phyloP scores from a whole-genome alignment of 2,888 invertebrate species.

The Troides aeacus region DNA sequence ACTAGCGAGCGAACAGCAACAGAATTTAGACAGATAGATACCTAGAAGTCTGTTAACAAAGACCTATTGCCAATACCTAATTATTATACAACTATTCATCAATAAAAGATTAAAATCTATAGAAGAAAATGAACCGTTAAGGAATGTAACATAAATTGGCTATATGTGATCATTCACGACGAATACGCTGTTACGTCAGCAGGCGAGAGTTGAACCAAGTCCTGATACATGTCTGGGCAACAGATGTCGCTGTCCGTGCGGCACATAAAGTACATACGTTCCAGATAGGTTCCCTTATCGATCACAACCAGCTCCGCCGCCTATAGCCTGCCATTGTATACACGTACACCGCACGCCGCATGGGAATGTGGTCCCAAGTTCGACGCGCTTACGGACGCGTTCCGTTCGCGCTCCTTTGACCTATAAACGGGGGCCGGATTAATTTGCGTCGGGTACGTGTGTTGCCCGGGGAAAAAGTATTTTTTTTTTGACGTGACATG shows the following conservation, averaged over 20 bases:
- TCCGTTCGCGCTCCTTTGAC: slow-evolving; percentile 51
- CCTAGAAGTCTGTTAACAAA: too few relatives aligned
- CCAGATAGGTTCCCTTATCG: slow-evolving; percentile 43
- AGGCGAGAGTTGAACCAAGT: slow-evolving; percentile 2
- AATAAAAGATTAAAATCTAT: too few relatives aligned
- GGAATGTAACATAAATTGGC: too few relatives aligned
- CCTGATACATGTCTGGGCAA: slow-evolving; percentile 3
- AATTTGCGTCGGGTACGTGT: slow-evolving; percentile 58
- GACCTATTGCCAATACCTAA: too few relatives aligned
- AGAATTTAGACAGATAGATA: too few relatives aligned
- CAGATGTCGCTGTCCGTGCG: slow-evolving; percentile 22
- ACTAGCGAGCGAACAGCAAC: too few relatives aligned
- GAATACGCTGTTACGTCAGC: not conserved
- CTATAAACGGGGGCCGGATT: slow-evolving; percentile 63
- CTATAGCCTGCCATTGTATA: slow-evolving; percentile 39
- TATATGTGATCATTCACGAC: too few relatives aligned
- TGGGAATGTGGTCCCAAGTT: slow-evolving; percentile 49
- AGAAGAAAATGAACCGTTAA: too few relatives aligned
- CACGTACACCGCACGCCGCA: slow-evolving; percentile 33
- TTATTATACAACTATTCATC: too few relatives aligned
- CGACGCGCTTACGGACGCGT: slow-evolving; percentile 44
- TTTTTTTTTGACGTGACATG: slow-evolving; percentile 39
- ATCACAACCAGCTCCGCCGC: slow-evolving; percentile 39
- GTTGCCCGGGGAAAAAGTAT: slow-evolving; percentile 45
- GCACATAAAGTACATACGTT: slow-evolving; percentile 24